Conservation (phyloP, 2,888 invertebrate species). For the Phyllotreta striolata region DNA sequence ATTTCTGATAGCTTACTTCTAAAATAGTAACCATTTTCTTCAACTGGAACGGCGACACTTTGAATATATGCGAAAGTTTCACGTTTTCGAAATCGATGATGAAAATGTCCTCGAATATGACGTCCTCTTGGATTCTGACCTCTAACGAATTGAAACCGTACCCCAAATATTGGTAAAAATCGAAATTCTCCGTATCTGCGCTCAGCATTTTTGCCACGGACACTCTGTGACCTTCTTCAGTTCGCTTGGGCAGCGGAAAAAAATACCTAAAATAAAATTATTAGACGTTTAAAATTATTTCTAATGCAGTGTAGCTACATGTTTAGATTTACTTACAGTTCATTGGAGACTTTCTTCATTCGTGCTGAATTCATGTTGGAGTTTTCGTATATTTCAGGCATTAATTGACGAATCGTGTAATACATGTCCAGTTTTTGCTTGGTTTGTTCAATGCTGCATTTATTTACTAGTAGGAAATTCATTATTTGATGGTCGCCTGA, state of each 20-base stretch:
- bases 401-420: conserved; percentile 46
- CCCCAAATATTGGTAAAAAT: conserved; percentile 55
- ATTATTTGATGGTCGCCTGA: conserved; percentile 44
- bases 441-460: conserved; percentile 48
- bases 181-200: conserved; percentile 49
- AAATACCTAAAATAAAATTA: conserved; percentile 60
- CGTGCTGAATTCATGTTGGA: conserved; percentile 43
- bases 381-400: conserved; percentile 53
- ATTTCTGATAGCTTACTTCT: conserved; percentile 54
- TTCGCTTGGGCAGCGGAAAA: conserved; percentile 61
- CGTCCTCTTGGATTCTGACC: conserved; percentile 61
- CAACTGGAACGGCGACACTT: conserved; percentile 59
- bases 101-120: conserved; percentile 61
- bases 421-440: conserved; percentile 52
- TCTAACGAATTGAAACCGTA: conserved; percentile 62
- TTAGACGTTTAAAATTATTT: too few relatives aligned
- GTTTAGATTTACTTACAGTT: conserved; percentile 50
- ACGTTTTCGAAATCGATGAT: conserved; percentile 60
- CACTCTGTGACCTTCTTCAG: conserved; percentile 60
- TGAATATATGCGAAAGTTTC: conserved; percentile 58
- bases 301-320: too few relatives aligned
- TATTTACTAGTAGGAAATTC: conserved; percentile 46
- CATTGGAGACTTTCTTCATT: conserved; percentile 41
- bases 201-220: conserved; percentile 59
- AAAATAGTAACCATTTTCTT: conserved; percentile 61